Conservation (phyloP, 1,140 invertebrate genomes). For the Drosophila mojavensis region DNA sequence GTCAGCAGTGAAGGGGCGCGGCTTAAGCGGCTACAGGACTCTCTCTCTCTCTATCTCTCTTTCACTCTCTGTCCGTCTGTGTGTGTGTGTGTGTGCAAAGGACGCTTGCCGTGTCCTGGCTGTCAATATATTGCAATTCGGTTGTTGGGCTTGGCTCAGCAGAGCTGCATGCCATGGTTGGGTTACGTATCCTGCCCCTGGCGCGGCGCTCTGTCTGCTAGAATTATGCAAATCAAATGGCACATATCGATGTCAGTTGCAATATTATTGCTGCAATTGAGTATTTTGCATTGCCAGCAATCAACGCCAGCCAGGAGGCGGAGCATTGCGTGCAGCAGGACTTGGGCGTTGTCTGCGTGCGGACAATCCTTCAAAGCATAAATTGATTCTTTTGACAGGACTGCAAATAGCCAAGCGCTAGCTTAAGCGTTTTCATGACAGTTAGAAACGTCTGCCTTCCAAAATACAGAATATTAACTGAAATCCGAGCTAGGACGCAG, state of each 20-base stretch:
- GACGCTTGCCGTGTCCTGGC: conserved; percentile 21
- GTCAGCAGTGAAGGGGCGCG: conserved; percentile 60
- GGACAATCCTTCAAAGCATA: conserved; percentile 45
- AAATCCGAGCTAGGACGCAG: conserved; percentile 39
- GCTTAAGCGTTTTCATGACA: not conserved
- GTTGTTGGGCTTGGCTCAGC: conserved; percentile 25
- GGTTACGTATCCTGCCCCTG: conserved; percentile 32
- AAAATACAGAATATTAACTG: conserved; percentile 42
- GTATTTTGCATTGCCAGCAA: conserved; percentile 64
- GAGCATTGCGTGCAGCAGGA: conserved; percentile 18
- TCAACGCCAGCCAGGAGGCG: conserved; percentile 29
- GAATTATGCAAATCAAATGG: conserved; percentile 81
- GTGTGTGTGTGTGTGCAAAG: conserved; percentile 16
- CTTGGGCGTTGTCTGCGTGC: conserved; percentile 35
- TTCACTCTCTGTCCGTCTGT: not conserved
- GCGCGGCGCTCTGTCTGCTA: conserved; percentile 40
- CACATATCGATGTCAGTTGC: conserved; percentile 78
- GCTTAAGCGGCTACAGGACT: conserved; percentile 61
- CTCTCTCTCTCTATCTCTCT: conserved; percentile 17
- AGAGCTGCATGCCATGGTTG: conserved; percentile 27
- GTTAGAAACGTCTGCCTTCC: conserved; percentile 2
- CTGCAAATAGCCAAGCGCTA: not conserved
- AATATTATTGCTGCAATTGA: conserved; percentile 81
- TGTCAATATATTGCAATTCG: conserved; percentile 64
- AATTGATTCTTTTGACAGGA: conserved; percentile 27